These are phyloP conservation scores for Sparus aurata DNA, from an alignment of 2,797 vertebrate species.

Conservation along the genomic window DNA sequence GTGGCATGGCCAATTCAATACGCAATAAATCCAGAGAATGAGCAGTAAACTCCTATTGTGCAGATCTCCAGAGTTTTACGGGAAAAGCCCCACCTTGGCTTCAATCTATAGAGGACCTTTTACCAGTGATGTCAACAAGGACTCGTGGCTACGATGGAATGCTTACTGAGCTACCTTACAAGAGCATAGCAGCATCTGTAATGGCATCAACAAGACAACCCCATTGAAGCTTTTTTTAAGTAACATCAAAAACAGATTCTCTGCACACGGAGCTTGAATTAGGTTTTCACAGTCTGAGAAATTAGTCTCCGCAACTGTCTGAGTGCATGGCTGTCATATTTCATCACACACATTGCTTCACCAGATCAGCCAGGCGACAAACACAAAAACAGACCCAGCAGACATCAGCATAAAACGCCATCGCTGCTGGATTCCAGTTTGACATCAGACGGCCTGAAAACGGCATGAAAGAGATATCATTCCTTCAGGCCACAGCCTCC, in stretches of 20 bases:
- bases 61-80: constrained; percentile 64
- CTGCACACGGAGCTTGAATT: constrained; percentile 55
- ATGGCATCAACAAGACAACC: constrained; percentile 43
- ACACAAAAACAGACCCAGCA: constrained; percentile 39
- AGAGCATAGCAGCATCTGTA: constrained; percentile 27
- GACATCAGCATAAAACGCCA: constrained; percentile 58
- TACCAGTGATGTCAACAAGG: constrained; percentile 62
- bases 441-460: constrained; percentile 56
- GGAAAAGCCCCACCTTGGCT: constrained; percentile 49
- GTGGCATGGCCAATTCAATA: constrained; percentile 54
- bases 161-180: constrained; percentile 36
- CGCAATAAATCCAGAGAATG: constrained; percentile 47
- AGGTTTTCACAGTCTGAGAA: constrained; percentile 63
- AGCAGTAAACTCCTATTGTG: constrained; percentile 59
- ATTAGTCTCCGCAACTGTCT: constrained; percentile 65
- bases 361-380: constrained; percentile 38
- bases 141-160: constrained; percentile 48
- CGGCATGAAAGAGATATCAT: constrained; percentile 60
- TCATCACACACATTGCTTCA: constrained; percentile 54
- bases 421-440: constrained; percentile 57
- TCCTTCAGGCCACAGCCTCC: constrained; percentile 44
- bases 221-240: constrained; percentile 33
- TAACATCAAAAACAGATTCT: constrained; percentile 58
- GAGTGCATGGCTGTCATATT: constrained; percentile 68
- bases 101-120: constrained; percentile 39